Base-by-base conservation (phyloP, 2,113 vertebrate genomes). In the Calonectris borealis region DNA sequence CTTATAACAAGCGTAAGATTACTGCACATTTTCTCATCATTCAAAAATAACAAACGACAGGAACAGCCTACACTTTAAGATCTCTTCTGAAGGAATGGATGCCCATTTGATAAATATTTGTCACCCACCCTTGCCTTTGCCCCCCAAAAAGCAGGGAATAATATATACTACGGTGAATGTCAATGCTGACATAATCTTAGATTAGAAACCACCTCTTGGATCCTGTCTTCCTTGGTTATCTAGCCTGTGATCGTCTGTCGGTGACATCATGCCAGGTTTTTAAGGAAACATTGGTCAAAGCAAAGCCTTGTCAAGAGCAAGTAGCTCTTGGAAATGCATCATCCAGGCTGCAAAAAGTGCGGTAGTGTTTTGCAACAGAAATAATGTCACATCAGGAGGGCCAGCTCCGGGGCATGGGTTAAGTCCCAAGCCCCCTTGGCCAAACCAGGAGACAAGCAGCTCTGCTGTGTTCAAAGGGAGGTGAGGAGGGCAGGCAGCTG, bases 331-430 rank as follows among this genome's bases (percentile, higher is more conserved):
- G 13, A 21, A 73, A 86, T 26, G 24, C 13, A 73, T 46, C 34
- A 66, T 3, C 32, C 10, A 58, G 55, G 14, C 19, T 83, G 38
- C 40, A 61, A 93, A 68, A 76, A 19, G 20, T 38, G 22, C 3
- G 4, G 17, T 13, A 82, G 13, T n/a, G 13, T 86, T 92, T 60
- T 60, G 58, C 44, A 88, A 31, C 8, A 78, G 61, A 71, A 90
- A 68, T 49, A 31, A 71, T 13, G 26, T 44, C 38, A 36, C 29
- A 20, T 42, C 16, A 57, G 49, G 49, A 72, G 21, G 7, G 26
- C 16, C 4, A 0, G 11, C 32, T 60, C 60, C 1, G 2, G 32
- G 8, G 4, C 29, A n/a, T 0, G 0, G 65, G 11, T n/a, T 57
- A 73, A 77, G 17, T 20, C 19, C 48, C 31, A 83, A 42, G 13